phyloP scores from a whole-genome alignment of 1,140 invertebrate species.

The Drosophila sulfurigaster region DNA sequence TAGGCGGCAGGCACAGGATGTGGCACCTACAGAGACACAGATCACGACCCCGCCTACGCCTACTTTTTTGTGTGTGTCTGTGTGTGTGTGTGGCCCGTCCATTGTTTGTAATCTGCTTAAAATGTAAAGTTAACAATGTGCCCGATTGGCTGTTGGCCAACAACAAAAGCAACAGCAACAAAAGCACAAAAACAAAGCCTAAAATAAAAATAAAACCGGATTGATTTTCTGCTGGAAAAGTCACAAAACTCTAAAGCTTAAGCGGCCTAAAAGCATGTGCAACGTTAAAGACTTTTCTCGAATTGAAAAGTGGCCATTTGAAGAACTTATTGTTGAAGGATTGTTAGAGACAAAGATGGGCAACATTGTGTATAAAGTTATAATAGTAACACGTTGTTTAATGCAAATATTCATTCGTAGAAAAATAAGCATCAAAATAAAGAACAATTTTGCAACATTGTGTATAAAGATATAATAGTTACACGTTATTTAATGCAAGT shows the following conservation, averaged over 20 bases:
- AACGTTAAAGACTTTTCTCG: neutral
- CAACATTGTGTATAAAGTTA: too few species aligned
- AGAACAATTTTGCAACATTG: too few species aligned
- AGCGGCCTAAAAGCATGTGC: slow-evolving; percentile 8
- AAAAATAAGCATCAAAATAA: too few species aligned
- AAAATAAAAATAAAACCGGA: slow-evolving; percentile 19
- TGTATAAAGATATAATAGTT: too few species aligned
- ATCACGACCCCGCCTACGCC: neutral
- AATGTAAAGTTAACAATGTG: slow-evolving; percentile 79
- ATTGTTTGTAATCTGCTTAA: slow-evolving; percentile 78
- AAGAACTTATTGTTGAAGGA: too few species aligned
- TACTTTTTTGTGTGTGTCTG: neutral
- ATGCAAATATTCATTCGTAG: too few species aligned
- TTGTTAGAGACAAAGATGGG: too few species aligned
- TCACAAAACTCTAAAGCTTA: neutral
- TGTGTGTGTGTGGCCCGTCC: neutral
- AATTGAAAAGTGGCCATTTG: too few species aligned
- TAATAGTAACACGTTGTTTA: too few species aligned
- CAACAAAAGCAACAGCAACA: too few species aligned
- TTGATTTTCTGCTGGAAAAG: slow-evolving; percentile 24
- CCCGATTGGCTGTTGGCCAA: slow-evolving; percentile 53
- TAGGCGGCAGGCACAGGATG: slow-evolving; percentile 13
- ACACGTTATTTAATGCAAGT: too few species aligned
- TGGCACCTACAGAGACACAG: slow-evolving; percentile 20
- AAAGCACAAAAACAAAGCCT: slow-evolving; percentile 8